These are phyloP conservation scores for Melanotaenia boesemani DNA, from an alignment of 2,797 vertebrate species.

Conservation along the genomic window DNA sequence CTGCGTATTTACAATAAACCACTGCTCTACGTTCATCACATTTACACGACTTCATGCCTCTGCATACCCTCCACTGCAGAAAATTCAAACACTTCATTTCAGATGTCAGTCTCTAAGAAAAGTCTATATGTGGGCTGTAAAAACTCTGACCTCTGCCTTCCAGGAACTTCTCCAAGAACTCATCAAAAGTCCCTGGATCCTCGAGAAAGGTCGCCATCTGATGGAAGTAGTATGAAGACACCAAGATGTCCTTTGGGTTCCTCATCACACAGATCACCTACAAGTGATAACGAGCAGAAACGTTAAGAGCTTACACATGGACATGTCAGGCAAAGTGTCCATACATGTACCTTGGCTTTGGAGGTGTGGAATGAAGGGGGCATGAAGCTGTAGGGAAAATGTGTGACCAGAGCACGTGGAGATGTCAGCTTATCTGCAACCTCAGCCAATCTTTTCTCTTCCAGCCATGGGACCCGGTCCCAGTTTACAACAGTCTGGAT, in stretches of 20 bases:
- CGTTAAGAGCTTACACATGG: fast-evolving
- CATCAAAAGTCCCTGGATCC: conserved; percentile 86
- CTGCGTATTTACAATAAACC: background rate
- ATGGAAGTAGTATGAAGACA: conserved; percentile 89
- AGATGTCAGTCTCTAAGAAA: background rate
- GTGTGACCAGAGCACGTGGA: conserved; percentile 86
- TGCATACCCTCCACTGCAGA: background rate
- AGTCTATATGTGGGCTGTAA: background rate
- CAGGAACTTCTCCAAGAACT: conserved; percentile 83
- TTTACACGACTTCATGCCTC: background rate
- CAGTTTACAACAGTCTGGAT: conserved; percentile 70
- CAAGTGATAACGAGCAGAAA: background rate
- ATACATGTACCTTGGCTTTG: conserved; percentile 86
- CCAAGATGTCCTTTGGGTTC: conserved; percentile 86
- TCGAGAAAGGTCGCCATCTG: conserved; percentile 86
- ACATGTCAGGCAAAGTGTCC: background rate
- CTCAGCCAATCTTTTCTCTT: conserved; percentile 70
- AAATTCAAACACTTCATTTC: background rate
- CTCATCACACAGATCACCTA: conserved; percentile 87
- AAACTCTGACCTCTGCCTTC: conserved; percentile 75
- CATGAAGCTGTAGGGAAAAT: conserved; percentile 85
- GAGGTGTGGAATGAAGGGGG: conserved; percentile 81
- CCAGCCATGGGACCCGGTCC: conserved; percentile 89
- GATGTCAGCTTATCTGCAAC: conserved; percentile 65
- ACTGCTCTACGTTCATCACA: background rate